phyloP scores from a whole-genome alignment of 2,113 vertebrate genomes.

The Triplophysa rosa region DNA sequence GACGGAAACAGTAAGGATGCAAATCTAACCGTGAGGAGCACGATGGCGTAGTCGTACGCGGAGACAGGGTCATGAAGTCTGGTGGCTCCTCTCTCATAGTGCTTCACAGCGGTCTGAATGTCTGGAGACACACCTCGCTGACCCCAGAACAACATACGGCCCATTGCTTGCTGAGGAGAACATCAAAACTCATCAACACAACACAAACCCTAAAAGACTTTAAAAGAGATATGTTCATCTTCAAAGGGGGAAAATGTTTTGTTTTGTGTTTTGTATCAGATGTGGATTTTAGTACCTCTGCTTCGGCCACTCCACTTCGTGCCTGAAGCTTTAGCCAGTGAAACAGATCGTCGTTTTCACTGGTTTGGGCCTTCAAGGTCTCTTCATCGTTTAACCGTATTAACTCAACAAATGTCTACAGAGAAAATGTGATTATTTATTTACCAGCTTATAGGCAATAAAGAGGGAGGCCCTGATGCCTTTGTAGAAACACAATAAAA shows the following conservation, averaged over 20 bases:
- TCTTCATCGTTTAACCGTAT: constrained; percentile 73
- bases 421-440: constrained; percentile 2
- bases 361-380: constrained; percentile 70
- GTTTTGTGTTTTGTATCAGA: neutral
- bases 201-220: neutral
- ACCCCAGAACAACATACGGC: constrained; percentile 82
- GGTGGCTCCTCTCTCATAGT: constrained; percentile 75
- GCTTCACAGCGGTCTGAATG: constrained; percentile 70
- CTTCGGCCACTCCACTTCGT: constrained; percentile 69
- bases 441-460: neutral
- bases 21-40: constrained; percentile 72
- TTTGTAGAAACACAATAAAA: neutral
- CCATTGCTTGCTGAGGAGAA: constrained; percentile 70
- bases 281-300: constrained; percentile 66
- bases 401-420: constrained; percentile 73
- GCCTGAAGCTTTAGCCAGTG: constrained; percentile 79
- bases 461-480: too few species aligned
- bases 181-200: neutral
- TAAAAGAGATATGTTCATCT: neutral
- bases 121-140: constrained; percentile 77
- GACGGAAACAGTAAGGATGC: neutral
- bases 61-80: constrained; percentile 70
- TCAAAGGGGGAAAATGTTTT: neutral
- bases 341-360: constrained; percentile 75
- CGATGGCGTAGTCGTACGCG: constrained; percentile 80